phyloP scores from a whole-genome alignment of 2,797 vertebrate species.

The Chromis chromis region DNA sequence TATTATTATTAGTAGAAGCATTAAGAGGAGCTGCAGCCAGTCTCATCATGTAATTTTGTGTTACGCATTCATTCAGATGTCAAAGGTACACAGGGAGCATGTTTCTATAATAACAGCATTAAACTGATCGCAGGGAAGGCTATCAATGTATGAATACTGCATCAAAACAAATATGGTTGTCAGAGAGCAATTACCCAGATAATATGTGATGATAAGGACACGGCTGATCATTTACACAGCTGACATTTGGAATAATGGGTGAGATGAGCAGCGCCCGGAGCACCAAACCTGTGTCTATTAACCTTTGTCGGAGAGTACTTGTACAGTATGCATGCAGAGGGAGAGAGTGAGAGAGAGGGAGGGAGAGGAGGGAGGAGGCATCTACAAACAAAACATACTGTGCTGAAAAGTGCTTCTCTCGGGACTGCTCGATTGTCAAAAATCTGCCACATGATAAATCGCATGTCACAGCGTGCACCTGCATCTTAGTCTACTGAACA shows the following conservation, averaged over 20 bases:
- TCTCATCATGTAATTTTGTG: not conserved
- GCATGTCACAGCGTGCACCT: constrained; percentile 31
- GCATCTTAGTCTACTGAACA: constrained; percentile 7
- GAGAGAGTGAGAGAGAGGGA: constrained; percentile 1
- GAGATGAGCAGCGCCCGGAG: constrained; percentile 50
- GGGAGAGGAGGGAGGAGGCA: not conserved
- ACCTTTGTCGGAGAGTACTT: constrained; percentile 60
- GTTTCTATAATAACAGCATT: constrained; percentile 27
- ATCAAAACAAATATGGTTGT: constrained; percentile 69
- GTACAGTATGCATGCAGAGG: constrained; percentile 26
- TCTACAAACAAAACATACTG: not conserved
- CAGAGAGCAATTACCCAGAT: constrained; percentile 73
- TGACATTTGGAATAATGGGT: constrained; percentile 77
- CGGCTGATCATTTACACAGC: constrained; percentile 72
- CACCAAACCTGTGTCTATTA: constrained; percentile 64
- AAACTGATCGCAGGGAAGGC: constrained; percentile 26
- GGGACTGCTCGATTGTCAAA: constrained; percentile 24
- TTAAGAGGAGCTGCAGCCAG: not conserved
- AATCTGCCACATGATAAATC: constrained; percentile 35
- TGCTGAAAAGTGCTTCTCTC: constrained; percentile 1
- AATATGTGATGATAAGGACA: constrained; percentile 73
- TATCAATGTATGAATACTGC: constrained; percentile 37
- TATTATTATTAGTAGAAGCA: not conserved
- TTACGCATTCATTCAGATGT: constrained; percentile 29
- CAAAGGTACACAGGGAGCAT: constrained; percentile 25